A percentile compares a stretch with the other conserved stretches of the same genome.
phyloP scores from a whole-genome alignment of 2,888 invertebrate species.

The Diarsia brunnea region DNA sequence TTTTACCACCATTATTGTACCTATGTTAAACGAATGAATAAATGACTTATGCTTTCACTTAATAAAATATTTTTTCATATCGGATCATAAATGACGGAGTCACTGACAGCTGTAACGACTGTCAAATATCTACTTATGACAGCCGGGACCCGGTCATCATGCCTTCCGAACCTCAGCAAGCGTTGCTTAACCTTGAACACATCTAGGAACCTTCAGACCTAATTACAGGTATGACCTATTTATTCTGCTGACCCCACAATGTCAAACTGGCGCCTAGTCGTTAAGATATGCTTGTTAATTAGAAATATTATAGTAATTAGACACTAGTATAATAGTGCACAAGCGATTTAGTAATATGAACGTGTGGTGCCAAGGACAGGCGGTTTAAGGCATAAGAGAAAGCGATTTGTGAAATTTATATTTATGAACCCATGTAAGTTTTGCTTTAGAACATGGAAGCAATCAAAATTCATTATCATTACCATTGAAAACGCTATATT shows the following conservation, averaged over 20 bases:
- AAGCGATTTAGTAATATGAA: constrained; percentile 17
- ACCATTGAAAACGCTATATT: no score
- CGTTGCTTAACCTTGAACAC: background rate
- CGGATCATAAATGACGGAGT: no score
- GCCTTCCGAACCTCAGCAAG: background rate
- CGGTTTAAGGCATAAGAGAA: background rate
- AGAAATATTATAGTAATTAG: constrained; percentile 1
- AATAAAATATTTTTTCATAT: no score
- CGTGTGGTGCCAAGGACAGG: constrained; percentile 10
- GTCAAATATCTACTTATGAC: background rate
- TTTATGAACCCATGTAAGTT: no score
- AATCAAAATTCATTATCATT: no score
- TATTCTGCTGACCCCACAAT: constrained; percentile 11
- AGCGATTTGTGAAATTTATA: constrained; percentile 4
- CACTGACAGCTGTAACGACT: background rate
- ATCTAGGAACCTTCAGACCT: background rate
- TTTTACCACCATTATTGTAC: no score
- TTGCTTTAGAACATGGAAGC: no score
- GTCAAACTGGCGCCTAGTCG: constrained; percentile 11
- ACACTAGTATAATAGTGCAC: background rate
- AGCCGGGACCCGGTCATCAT: background rate
- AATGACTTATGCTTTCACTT: no score
- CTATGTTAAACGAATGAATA: no score
- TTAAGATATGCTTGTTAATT: background rate
- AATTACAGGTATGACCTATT: constrained; percentile 7